A percentile compares a stretch with the other conserved stretches of the same genome.
phyloP scores from a whole-genome alignment of 2,113 vertebrate species.

The Felis chaus region DNA sequence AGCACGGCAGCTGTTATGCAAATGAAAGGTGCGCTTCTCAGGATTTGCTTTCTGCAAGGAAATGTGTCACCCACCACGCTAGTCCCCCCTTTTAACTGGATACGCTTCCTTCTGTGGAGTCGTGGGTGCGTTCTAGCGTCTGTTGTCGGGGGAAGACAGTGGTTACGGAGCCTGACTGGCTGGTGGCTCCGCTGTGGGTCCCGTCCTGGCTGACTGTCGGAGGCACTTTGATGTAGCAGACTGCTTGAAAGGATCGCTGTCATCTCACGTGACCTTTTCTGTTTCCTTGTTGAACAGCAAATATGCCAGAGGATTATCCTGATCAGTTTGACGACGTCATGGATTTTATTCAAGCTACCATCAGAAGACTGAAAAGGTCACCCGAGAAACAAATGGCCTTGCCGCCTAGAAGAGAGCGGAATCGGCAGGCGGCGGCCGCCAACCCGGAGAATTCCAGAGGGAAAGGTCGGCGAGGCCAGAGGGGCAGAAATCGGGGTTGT shows the following conservation, averaged over 20 bases:
- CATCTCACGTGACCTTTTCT: conserved; percentile 68
- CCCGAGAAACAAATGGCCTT: conserved; percentile 85
- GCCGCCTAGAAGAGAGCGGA: conserved; percentile 87
- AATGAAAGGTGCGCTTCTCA: neutral
- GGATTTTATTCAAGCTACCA: conserved; percentile 97
- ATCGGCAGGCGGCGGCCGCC: conserved; percentile 86
- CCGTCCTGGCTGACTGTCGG: neutral
- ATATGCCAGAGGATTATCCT: conserved; percentile 89
- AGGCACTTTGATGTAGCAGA: neutral
- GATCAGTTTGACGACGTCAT: conserved; percentile 96
- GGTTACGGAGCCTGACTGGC: neutral
- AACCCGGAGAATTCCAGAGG: conserved; percentile 82
- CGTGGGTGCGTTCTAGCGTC: neutral
- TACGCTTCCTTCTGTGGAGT: neutral
- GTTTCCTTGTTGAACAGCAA: conserved; percentile 88
- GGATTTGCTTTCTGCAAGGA: neutral
- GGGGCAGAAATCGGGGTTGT: conserved; percentile 91
- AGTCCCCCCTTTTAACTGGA: neutral
- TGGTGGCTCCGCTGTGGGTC: neutral
- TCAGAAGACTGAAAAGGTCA: conserved; percentile 93
- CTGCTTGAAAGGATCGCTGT: neutral
- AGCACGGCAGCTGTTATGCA: neutral
- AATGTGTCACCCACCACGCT: neutral
- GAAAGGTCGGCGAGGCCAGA: conserved; percentile 84
- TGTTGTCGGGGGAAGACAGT: neutral